Conservation (phyloP, 2,113 vertebrate genomes). For the Archocentrus centrarchus region DNA sequence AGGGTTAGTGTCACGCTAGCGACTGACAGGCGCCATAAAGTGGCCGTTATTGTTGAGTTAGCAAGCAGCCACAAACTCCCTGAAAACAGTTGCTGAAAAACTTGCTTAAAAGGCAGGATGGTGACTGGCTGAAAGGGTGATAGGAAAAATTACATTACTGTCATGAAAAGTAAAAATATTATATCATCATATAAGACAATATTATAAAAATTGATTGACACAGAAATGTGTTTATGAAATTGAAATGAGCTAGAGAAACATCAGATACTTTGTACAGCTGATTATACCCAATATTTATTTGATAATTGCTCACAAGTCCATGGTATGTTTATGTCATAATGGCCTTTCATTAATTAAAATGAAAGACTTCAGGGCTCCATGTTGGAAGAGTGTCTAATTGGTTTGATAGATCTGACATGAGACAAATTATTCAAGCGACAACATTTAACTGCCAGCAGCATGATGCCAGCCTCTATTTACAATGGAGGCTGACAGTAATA, state of each 20-base stretch:
- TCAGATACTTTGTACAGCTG: not conserved
- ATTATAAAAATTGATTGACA: not conserved
- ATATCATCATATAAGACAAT: not conserved
- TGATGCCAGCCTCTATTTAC: not conserved
- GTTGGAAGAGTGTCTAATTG: not conserved
- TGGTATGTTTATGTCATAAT: not conserved
- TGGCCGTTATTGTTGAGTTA: not conserved
- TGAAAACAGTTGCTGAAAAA: too few species aligned
- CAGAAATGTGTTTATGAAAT: not conserved
- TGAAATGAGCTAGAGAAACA: not conserved
- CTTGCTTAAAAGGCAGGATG: too few species aligned
- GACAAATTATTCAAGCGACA: slow-evolving; percentile 15
- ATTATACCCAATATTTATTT: not conserved
- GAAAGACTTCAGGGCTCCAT: not conserved
- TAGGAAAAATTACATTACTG: not conserved
- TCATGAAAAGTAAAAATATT: not conserved
- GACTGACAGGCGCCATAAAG: not conserved
- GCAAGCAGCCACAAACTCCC: too few species aligned
- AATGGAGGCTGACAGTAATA: slow-evolving; percentile 5
- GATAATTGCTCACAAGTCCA: not conserved
- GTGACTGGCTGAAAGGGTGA: not conserved
- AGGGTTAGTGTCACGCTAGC: not conserved
- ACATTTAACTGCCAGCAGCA: not conserved
- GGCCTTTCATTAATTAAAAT: not conserved
- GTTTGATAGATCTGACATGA: slow-evolving; percentile 1